These are phyloP conservation scores for Nesoenas mayeri DNA, from an alignment of 2,113 vertebrate species.

Conservation along the genomic window DNA sequence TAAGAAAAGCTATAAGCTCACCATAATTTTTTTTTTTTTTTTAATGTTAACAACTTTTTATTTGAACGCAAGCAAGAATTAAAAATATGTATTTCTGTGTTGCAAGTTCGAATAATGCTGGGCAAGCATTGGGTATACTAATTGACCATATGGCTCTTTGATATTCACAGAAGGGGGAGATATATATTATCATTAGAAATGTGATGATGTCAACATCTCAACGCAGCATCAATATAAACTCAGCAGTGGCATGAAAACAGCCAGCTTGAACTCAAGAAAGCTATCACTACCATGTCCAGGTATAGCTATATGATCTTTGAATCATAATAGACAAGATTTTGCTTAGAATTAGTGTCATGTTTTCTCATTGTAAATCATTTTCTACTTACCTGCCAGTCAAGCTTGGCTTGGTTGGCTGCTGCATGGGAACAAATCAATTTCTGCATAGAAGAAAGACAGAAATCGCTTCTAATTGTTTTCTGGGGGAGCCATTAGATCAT, in stretches of 20 bases:
- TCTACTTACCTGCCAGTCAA: conserved; percentile 18
- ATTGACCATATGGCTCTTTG: neutral
- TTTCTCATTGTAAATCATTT: neutral
- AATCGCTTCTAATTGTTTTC: conserved; percentile 63
- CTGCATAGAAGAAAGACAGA: conserved; percentile 5
- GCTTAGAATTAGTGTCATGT: conserved; percentile 3
- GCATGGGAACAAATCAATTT: conserved; percentile 37
- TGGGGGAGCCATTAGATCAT: conserved; percentile 43
- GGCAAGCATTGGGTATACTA: neutral
- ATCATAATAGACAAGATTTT: conserved; percentile 1
- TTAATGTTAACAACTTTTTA: neutral
- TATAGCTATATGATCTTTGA: neutral
- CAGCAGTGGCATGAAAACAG: neutral
- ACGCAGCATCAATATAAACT: neutral
- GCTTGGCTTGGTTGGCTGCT: conserved; percentile 13
- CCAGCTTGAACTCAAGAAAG: neutral
- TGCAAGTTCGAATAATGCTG: neutral
- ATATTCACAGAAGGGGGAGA: neutral
- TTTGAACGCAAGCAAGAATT: neutral
- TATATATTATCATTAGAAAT: neutral
- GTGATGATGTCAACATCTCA: neutral
- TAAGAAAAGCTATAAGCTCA: neutral
- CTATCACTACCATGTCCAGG: neutral
- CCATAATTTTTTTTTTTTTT: neutral
- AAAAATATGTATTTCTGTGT: neutral